Evolutionary conservation across 2,888 invertebrate species (phyloP), one percentile per base, ranked within the genome.

Genomic region (Patella ulyssiponensis): DNA sequence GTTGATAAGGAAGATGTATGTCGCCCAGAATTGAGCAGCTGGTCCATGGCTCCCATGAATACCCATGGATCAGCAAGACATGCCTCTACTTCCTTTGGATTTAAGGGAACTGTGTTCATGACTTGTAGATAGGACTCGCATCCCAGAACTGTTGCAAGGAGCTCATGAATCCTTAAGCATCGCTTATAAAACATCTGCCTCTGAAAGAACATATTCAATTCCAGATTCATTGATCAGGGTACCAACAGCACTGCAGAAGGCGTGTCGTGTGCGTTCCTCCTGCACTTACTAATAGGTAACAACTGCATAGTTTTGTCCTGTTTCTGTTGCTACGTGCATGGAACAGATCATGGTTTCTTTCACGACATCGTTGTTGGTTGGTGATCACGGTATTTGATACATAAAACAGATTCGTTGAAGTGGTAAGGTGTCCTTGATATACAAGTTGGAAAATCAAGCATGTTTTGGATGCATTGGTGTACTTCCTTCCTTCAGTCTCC

Each of bases 311-410:
- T 79, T 74, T 75, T 79, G 77, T 4, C 64, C 64, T 14, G 64
- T 79, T 79, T 79, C 77, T 12, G 11, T 70, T 33, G 79, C 78
- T n/a, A 75, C 79, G 44, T 71, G 70, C 71, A 79, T 33, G 44
- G 71, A 70, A 20, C 78, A 11, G 5, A 54, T 5, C 79, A 79
- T 69, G 75, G 27, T 27, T 3, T 27, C 27, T 11, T 72, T 74
- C 54, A 79, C 79, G 9, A 79, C 79, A 79, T 79, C 79, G 56
- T 79, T 79, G 17, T 73, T 79, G 14, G 77, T 79, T 72, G 78
- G 79, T 1, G 79, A 70, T 27, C 69, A 3, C 1, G 53, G 53
- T 69, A 79, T 79, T 27, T 77, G 79, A 51, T 79, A 75, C 77
- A 79, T 75, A 72, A 79, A 79, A 52, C 77, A 75, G n/a, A 79